A percentile compares a stretch with the other conserved stretches of the same genome.
These are phyloP conservation scores for Esox niger DNA, from an alignment of 2,113 vertebrate genomes.

Conservation along the genomic window DNA sequence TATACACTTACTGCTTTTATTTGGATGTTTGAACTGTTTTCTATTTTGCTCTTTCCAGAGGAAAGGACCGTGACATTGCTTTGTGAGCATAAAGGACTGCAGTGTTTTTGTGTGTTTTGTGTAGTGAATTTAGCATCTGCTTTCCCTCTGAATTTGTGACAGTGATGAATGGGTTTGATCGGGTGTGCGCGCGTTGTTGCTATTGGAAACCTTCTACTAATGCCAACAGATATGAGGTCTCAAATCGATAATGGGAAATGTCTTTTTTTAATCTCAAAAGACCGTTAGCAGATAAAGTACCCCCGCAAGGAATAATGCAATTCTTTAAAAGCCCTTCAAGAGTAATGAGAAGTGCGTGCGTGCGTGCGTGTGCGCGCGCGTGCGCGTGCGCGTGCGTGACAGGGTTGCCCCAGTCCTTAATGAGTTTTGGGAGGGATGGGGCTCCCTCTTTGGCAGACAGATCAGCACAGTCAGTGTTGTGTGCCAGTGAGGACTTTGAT, in stretches of 20 bases:
- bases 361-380: not conserved
- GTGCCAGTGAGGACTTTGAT: conserved; percentile 30
- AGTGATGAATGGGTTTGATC: not conserved
- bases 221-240: conserved; percentile 33
- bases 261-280: conserved; percentile 47
- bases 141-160: conserved; percentile 19
- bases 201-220: no score
- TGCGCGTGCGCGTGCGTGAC: not conserved
- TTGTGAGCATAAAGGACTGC: conserved; percentile 20
- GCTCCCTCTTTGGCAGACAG: conserved; percentile 33
- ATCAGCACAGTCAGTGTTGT: conserved; percentile 17
- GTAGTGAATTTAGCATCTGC: conserved; percentile 9
- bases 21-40: conserved; percentile 27
- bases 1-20: conserved; percentile 2
- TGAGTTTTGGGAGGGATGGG: conserved; percentile 7
- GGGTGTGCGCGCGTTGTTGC: not conserved
- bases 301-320: conserved; percentile 40
- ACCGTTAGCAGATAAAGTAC: conserved; percentile 56
- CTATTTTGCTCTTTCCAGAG: conserved; percentile 28
- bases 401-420: conserved; percentile 14
- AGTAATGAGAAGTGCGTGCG: conserved; percentile 21
- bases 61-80: not conserved
- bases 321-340: conserved; percentile 58
- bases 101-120: not conserved
- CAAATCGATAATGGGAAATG: conserved; percentile 51